A percentile compares a stretch with the other conserved stretches of the same genome.
Evolutionary conservation across 2,888 invertebrate genomes (phyloP).

Genomic region (Tenthredo amoena): DNA sequence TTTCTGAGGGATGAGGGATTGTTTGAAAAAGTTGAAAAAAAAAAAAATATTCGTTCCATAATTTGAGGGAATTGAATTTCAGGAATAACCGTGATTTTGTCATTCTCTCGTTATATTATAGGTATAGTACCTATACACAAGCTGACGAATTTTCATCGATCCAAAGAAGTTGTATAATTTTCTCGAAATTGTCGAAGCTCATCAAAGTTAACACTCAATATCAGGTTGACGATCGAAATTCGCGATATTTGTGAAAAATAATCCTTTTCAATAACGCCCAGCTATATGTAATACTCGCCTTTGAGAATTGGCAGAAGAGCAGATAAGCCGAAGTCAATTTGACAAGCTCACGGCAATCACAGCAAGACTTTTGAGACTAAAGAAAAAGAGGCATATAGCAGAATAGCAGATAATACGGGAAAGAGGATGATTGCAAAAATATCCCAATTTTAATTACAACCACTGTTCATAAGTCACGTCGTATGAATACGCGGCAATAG

Average conservation of each 20-base stretch:
- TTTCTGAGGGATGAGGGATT: conserved; percentile 8
- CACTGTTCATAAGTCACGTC: conserved; percentile 69
- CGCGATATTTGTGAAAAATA: neutral
- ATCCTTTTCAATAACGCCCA: neutral
- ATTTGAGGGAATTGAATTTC: neutral
- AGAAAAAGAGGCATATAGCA: neutral
- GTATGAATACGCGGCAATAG: conserved; percentile 64
- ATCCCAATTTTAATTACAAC: conserved; percentile 41
- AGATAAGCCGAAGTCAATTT: neutral
- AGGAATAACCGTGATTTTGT: neutral
- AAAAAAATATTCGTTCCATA: neutral
- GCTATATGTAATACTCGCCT: neutral
- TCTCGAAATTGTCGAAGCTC: neutral
- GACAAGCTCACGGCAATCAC: neutral
- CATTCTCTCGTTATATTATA: neutral
- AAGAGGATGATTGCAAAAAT: conserved; percentile 25
- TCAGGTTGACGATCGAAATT: neutral
- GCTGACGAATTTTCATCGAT: neutral
- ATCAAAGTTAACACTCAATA: neutral
- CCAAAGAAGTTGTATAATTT: neutral
- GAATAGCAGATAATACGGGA: neutral
- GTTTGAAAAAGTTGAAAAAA: neutral
- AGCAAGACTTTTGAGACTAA: neutral
- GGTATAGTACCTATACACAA: too few species aligned
- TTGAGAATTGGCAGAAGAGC: neutral